Evolutionary conservation across 2,113 vertebrate genomes (phyloP).

Genomic region (Tylochromis polylepis): DNA sequence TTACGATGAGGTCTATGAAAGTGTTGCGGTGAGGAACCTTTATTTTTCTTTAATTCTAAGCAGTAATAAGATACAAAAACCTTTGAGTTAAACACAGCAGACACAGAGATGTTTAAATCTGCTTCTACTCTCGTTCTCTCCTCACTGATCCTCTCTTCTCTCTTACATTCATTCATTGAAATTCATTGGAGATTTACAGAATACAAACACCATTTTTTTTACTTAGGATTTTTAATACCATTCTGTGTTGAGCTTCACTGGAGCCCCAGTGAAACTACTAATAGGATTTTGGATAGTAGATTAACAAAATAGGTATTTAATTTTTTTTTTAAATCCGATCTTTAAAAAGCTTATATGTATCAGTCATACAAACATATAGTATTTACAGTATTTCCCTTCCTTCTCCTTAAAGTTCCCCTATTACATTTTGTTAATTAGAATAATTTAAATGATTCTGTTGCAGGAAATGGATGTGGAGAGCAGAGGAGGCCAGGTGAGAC

Average conservation of each 20-base stretch:
- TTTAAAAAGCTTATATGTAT: background rate
- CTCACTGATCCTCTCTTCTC: background rate
- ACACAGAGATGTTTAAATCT: background rate
- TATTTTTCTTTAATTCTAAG: background rate
- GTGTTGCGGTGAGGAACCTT: constrained; percentile 77
- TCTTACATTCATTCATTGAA: background rate
- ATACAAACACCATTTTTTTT: background rate
- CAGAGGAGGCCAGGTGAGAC: constrained; percentile 78
- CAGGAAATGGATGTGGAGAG: constrained; percentile 65
- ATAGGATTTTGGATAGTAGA: background rate
- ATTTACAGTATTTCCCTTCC: background rate
- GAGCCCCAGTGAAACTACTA: background rate
- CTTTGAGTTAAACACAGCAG: background rate
- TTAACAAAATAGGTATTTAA: background rate
- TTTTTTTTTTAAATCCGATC: background rate
- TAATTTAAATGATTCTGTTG: background rate
- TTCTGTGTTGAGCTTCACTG: background rate
- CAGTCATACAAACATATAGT: background rate
- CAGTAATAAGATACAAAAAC: background rate
- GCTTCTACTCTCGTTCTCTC: background rate
- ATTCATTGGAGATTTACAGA: background rate
- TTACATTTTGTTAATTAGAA: background rate
- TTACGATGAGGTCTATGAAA: constrained; percentile 94
- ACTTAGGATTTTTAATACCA: background rate
- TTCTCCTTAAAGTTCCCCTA: background rate